A percentile compares a stretch with the other conserved stretches of the same genome.
These are phyloP conservation scores for Microctonus aethiopoides DNA, from an alignment of 2,888 invertebrate genomes.

Conservation along the genomic window DNA sequence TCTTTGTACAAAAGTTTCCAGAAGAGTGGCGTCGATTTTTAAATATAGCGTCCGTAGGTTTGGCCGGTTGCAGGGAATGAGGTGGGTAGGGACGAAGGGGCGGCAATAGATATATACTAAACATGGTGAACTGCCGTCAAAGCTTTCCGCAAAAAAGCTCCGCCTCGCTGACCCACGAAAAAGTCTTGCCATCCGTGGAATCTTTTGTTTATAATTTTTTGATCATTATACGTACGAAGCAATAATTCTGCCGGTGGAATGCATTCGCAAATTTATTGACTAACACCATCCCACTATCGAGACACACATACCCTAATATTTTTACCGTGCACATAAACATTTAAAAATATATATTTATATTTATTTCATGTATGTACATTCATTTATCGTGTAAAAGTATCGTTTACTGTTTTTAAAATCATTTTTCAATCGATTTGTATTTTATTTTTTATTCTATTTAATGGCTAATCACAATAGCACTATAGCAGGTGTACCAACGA, in stretches of 20 bases:
- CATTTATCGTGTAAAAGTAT: too few species aligned
- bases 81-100: constrained; percentile 5
- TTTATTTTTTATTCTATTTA: too few species aligned
- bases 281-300: constrained; percentile 30
- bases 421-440: background rate
- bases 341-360: too few species aligned
- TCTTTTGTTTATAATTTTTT: constrained; percentile 68
- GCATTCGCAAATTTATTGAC: constrained; percentile 63
- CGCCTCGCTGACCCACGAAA: constrained; percentile 66
- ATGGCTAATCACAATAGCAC: too few species aligned
- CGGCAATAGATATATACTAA: constrained; percentile 35
- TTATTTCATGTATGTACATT: too few species aligned
- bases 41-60: constrained; percentile 65
- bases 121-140: constrained; percentile 54
- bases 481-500: too few species aligned
- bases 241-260: constrained; percentile 48
- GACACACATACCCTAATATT: too few species aligned
- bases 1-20: constrained; percentile 64
- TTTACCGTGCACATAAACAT: background rate
- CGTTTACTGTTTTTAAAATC: too few species aligned
- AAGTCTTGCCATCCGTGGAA: constrained; percentile 67
- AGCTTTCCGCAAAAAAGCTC: constrained; percentile 59
- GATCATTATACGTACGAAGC: constrained; percentile 60
- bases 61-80: constrained; percentile 45
- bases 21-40: constrained; percentile 65